These are phyloP conservation scores for Melinaea marsaeus DNA, from an alignment of 2,888 invertebrate genomes.

Conservation along the genomic window DNA sequence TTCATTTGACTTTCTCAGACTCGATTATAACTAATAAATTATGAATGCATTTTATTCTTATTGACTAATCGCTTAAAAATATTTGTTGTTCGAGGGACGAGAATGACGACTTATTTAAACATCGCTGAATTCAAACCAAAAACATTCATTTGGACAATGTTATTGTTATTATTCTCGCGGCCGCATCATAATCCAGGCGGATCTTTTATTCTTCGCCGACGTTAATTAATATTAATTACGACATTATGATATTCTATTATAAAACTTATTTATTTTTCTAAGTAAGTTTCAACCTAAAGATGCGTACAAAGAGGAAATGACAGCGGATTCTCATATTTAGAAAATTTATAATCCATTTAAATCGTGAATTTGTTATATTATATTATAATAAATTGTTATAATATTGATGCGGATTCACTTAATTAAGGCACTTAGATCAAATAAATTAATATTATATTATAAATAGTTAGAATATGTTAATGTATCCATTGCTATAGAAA, in stretches of 20 bases:
- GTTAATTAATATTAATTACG: too few species aligned
- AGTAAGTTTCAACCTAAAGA: slow-evolving; percentile 5
- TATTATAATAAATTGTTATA: slow-evolving; percentile 18
- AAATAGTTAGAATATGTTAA: slow-evolving; percentile 47
- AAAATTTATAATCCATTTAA: slow-evolving; percentile 27
- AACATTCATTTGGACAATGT: too few species aligned
- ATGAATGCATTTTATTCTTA: too few species aligned
- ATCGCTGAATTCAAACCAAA: too few species aligned
- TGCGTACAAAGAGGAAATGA: slow-evolving; percentile 27
- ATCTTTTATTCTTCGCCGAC: too few species aligned
- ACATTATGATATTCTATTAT: background rate
- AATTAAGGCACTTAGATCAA: slow-evolving; percentile 64
- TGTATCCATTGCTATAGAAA: slow-evolving; percentile 33
- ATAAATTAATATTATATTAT: slow-evolving; percentile 52
- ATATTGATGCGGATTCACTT: slow-evolving; percentile 30
- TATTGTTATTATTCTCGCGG: too few species aligned
- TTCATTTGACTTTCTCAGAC: too few species aligned
- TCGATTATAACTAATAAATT: too few species aligned
- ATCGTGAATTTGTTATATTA: slow-evolving; percentile 26
- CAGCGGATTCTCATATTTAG: slow-evolving; percentile 29
- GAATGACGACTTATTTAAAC: too few species aligned
- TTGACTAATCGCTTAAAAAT: too few species aligned
- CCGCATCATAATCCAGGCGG: too few species aligned
- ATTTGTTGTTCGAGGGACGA: too few species aligned
- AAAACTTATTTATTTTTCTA: background rate